Conservation (phyloP, 2,888 invertebrate species). For the Phragmatobia fuliginosa region DNA sequence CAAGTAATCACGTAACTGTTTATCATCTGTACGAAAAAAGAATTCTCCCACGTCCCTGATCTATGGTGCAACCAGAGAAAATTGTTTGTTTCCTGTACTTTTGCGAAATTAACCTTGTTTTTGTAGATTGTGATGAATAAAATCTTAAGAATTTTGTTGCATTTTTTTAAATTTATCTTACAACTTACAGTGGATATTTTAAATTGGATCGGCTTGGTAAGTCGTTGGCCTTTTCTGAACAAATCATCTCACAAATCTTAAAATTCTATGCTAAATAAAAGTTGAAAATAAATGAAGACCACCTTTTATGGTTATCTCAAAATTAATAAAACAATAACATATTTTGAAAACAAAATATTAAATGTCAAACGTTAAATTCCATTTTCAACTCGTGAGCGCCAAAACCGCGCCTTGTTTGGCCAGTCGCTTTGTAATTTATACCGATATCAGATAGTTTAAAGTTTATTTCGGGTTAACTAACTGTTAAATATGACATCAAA, state of each 20-base stretch:
- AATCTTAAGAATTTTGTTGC: neutral
- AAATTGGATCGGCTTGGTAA: neutral
- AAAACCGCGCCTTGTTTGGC: slow-evolving; percentile 47
- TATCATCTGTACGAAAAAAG: slow-evolving; percentile 42
- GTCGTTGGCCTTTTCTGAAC: neutral
- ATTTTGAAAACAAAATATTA: slow-evolving; percentile 49
- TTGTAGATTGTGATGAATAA: neutral
- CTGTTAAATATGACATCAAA: slow-evolving; percentile 40
- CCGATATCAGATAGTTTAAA: slow-evolving; percentile 15
- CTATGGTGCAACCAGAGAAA: slow-evolving; percentile 27
- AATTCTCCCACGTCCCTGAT: slow-evolving; percentile 54
- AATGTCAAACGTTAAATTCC: slow-evolving; percentile 68
- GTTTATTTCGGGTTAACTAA: slow-evolving; percentile 24
- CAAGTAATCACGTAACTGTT: slow-evolving; percentile 37
- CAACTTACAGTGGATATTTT: neutral
- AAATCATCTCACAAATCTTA: neutral
- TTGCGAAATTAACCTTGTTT: slow-evolving; percentile 21
- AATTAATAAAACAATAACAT: slow-evolving; percentile 27
- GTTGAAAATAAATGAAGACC: neutral
- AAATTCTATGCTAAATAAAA: slow-evolving; percentile 1
- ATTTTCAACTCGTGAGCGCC: slow-evolving; percentile 63
- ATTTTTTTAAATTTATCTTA: neutral
- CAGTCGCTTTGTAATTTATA: slow-evolving; percentile 19
- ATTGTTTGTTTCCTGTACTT: slow-evolving; percentile 24
- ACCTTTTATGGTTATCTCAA: neutral